A percentile compares a stretch with the other conserved stretches of the same genome.
These are phyloP conservation scores for Mirza zaza DNA, from an alignment of 2,113 vertebrate genomes.

Conservation along the genomic window DNA sequence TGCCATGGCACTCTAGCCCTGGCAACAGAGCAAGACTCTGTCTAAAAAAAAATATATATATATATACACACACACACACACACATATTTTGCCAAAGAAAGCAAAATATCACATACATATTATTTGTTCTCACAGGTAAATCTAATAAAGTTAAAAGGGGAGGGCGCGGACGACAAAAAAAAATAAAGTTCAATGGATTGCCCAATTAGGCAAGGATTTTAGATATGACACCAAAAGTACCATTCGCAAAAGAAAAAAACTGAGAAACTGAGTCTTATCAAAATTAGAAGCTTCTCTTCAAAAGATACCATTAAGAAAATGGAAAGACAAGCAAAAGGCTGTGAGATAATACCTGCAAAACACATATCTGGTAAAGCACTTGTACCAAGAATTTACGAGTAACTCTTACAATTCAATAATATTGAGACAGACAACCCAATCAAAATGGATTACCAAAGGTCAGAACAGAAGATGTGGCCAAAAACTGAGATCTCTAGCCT, in stretches of 20 bases:
- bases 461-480: not conserved
- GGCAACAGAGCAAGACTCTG: no score
- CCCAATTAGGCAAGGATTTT: not conserved
- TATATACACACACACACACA: no score
- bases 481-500: conserved; percentile 1
- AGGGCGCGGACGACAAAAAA: no score
- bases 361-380: not conserved
- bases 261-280: not conserved
- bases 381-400: not conserved
- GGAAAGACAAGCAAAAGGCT: not conserved
- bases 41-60: no score
- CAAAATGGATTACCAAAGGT: not conserved
- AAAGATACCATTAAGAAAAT: conserved; percentile 25
- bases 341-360: not conserved
- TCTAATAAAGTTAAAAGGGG: not conserved
- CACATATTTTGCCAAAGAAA: not conserved
- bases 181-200: conserved; percentile 8
- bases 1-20: no score
- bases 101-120: not conserved
- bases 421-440: not conserved
- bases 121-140: conserved; percentile 31
- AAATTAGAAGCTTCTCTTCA: conserved; percentile 1
- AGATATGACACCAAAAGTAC: not conserved
- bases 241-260: not conserved
- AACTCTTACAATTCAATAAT: not conserved